phyloP scores from a whole-genome alignment of 2,888 invertebrate genomes.

The Bembecia ichneumoniformis region DNA sequence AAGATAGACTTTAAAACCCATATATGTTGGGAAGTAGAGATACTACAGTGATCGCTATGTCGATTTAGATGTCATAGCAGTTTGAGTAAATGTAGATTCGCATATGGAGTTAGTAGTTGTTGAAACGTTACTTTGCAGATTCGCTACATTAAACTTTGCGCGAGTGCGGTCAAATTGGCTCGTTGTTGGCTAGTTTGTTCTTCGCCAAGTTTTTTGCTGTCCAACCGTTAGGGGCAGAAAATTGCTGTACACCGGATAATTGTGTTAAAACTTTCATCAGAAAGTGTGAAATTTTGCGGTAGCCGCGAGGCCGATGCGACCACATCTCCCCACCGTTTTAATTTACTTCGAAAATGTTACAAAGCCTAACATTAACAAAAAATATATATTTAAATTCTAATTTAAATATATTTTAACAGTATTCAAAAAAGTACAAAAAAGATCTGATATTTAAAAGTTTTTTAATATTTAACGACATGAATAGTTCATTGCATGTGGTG shows the following conservation, averaged over 20 bases:
- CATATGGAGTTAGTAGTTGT: background rate
- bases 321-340: constrained; percentile 52
- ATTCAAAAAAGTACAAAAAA: too few relatives aligned
- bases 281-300: constrained; percentile 63
- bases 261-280: constrained; percentile 70
- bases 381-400: background rate
- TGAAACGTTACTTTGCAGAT: constrained; percentile 46
- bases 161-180: constrained; percentile 64
- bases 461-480: too few relatives aligned
- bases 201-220: constrained; percentile 67
- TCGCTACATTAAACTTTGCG: constrained; percentile 68
- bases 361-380: constrained; percentile 23
- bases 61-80: too few relatives aligned
- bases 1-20: too few relatives aligned
- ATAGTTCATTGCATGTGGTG: background rate
- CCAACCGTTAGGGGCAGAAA: constrained; percentile 39
- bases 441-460: too few relatives aligned
- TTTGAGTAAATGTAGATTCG: too few relatives aligned
- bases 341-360: constrained; percentile 44
- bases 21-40: too few relatives aligned
- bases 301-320: constrained; percentile 33
- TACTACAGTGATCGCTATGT: too few relatives aligned
- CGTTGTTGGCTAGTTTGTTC: constrained; percentile 67
- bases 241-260: constrained; percentile 63
- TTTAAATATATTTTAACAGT: background rate